Evolutionary conservation across 2,888 invertebrate genomes (phyloP).

Genomic region (Pocota personata): DNA sequence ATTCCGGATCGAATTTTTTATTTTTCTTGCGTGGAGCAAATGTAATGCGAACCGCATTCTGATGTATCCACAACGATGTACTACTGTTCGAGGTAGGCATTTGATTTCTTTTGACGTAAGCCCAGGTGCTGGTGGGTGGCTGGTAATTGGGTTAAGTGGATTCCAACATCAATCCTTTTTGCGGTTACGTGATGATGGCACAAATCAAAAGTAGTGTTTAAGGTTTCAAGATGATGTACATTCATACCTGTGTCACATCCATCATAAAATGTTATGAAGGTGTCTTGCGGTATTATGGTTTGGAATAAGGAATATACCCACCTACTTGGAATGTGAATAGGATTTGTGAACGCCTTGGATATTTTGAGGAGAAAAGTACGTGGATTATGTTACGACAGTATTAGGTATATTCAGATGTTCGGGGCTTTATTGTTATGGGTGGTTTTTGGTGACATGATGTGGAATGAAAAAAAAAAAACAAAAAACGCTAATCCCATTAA

Average conservation of each 20-base stretch:
- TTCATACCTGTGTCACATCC: neutral
- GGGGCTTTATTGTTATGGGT: neutral
- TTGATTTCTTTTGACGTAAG: slow-evolving; percentile 43
- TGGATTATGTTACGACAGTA: neutral
- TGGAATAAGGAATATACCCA: neutral
- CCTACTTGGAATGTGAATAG: neutral
- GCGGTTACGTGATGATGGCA: slow-evolving; percentile 48
- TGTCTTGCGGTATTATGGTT: slow-evolving; percentile 1
- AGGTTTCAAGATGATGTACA: neutral
- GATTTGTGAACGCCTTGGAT: slow-evolving; percentile 15
- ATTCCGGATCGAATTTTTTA: slow-evolving; percentile 20
- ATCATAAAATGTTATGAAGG: slow-evolving; percentile 28
- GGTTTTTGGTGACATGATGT: neutral
- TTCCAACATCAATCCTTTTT: slow-evolving; percentile 40
- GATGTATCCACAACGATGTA: slow-evolving; percentile 1
- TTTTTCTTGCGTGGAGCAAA: neutral
- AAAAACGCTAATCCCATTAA: neutral
- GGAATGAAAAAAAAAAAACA: no score
- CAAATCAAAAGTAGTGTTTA: slow-evolving; percentile 25
- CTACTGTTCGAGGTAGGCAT: neutral
- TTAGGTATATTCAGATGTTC: neutral
- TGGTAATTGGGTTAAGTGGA: slow-evolving; percentile 63
- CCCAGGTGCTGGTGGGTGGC: slow-evolving; percentile 1
- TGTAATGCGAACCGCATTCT: slow-evolving; percentile 24
- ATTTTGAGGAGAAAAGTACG: neutral